Percentiles rank a stretch among this genome's conserved stretches.
These are phyloP conservation scores for Clarias batrachus DNA, from an alignment of 2,113 vertebrate genomes.

Conservation along the genomic window DNA sequence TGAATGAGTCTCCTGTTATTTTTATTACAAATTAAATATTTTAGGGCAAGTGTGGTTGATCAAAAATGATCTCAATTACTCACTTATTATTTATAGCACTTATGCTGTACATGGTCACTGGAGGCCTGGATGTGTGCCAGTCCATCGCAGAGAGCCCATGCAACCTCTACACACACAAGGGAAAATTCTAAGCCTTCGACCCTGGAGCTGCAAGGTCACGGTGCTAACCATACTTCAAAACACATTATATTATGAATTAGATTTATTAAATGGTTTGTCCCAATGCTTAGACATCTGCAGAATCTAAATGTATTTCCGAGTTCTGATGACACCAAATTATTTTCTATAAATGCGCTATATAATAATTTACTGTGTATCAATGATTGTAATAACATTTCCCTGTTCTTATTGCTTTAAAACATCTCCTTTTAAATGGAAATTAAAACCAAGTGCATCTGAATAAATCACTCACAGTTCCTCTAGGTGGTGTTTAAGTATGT, in stretches of 20 bases:
- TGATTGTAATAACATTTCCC: not conserved
- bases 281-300: not conserved
- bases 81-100: not conserved
- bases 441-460: not conserved
- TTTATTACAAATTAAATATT: not conserved
- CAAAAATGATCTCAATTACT: not conserved
- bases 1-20: not conserved
- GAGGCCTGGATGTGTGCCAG: too few relatives aligned
- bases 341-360: not conserved
- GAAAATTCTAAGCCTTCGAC: too few relatives aligned
- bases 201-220: too few relatives aligned
- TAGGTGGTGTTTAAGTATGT: not conserved
- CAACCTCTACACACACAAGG: too few relatives aligned
- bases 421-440: not conserved
- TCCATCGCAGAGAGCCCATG: too few relatives aligned
- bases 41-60: not conserved
- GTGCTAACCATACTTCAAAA: too few relatives aligned
- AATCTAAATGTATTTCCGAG: not conserved
- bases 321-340: not conserved
- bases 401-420: not conserved
- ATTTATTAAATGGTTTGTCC: not conserved
- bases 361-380: not conserved
- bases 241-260: not conserved
- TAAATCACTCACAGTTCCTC: conserved; percentile 8
- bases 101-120: too few relatives aligned